phyloP scores from a whole-genome alignment of 2,888 invertebrate species.

The Pachycephus smyrnensis region DNA sequence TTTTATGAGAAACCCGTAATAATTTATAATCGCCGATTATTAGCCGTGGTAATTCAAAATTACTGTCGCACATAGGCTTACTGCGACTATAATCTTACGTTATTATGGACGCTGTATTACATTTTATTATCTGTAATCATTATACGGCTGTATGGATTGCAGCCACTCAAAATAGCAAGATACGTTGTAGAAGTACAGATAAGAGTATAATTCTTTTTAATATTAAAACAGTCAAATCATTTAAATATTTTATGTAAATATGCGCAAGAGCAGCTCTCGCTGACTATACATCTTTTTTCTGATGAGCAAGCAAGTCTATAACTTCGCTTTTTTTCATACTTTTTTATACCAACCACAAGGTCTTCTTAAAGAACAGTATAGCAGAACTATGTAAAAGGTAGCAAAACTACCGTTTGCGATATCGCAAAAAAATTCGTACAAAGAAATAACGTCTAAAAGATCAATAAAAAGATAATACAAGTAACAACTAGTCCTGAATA shows the following conservation, averaged over 20 bases:
- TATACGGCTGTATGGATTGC: not conserved
- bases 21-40: not conserved
- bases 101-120: not conserved
- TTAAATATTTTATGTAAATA: not conserved
- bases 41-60: not conserved
- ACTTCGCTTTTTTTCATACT: not conserved
- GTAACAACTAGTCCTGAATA: not conserved
- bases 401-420: no score
- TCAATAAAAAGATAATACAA: not conserved
- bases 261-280: not conserved
- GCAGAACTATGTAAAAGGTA: no score
- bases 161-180: not conserved
- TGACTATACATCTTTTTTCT: not conserved
- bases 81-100: not conserved
- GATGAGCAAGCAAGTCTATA: not conserved
- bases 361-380: not conserved
- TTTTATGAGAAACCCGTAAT: not conserved
- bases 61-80: not conserved
- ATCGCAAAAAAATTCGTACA: no score
- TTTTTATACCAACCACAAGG: not conserved
- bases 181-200: not conserved
- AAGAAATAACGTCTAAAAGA: not conserved
- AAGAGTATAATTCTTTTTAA: not conserved
- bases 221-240: not conserved
- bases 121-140: not conserved